Conservation (phyloP, 2,888 invertebrate species). For the Agrilus biguttatus region DNA sequence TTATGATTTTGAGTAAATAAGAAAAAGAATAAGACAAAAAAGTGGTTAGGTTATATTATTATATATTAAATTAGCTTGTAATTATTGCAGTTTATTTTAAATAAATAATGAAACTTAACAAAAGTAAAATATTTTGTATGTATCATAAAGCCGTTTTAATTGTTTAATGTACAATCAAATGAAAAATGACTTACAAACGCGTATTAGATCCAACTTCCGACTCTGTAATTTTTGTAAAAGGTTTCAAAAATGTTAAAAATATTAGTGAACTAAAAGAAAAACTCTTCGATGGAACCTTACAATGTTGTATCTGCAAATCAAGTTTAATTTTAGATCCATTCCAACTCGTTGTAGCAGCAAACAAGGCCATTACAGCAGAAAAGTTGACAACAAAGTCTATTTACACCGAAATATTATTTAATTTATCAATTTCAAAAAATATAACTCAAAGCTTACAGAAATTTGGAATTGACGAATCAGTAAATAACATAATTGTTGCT, state of each 20-base stretch:
- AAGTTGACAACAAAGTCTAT: constrained; percentile 46
- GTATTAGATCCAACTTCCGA: constrained; percentile 18
- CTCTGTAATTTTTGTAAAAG: constrained; percentile 26
- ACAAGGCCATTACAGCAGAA: constrained; percentile 43
- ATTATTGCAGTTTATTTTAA: too few relatives aligned
- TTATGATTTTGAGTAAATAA: too few relatives aligned
- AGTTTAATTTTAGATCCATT: constrained; percentile 43
- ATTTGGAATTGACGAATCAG: constrained; percentile 44
- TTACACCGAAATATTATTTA: constrained; percentile 51
- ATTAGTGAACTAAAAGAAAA: constrained; percentile 37
- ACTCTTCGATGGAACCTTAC: constrained; percentile 39
- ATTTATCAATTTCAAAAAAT: constrained; percentile 52
- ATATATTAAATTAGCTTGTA: too few relatives aligned
- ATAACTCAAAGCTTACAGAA: constrained; percentile 51
- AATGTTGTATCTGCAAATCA: constrained; percentile 49
- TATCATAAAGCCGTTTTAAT: too few relatives aligned
- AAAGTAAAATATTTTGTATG: too few relatives aligned
- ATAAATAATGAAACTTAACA: too few relatives aligned
- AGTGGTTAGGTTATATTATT: too few relatives aligned
- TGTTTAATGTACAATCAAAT: too few relatives aligned
- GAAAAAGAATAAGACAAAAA: too few relatives aligned
- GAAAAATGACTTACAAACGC: constrained; percentile 8
- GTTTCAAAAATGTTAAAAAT: constrained; percentile 46
- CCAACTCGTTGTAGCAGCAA: constrained; percentile 50
- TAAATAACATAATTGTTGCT: constrained; percentile 33